Percentiles rank a stretch among this genome's conserved stretches.
Evolutionary conservation across 2,797 vertebrate species (phyloP).

Genomic region (Hippocampus kuda): DNA sequence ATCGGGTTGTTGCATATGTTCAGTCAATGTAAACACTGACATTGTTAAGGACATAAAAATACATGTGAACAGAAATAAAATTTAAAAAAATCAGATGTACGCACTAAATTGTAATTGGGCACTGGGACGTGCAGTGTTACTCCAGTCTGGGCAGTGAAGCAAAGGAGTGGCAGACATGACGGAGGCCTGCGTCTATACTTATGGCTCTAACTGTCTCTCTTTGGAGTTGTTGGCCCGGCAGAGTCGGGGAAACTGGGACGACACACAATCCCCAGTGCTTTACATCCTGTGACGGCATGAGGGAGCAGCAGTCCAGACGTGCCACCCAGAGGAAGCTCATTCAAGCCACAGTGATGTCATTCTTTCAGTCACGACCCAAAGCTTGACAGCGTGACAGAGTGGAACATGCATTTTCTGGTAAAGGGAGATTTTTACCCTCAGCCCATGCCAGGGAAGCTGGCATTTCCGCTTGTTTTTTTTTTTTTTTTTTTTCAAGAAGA

Average conservation of each 20-base stretch:
- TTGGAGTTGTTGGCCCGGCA: neutral
- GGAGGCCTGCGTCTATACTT: neutral
- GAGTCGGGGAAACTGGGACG: slow-evolving; percentile 6
- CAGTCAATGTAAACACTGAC: neutral
- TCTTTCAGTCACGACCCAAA: slow-evolving; percentile 8
- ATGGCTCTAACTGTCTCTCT: neutral
- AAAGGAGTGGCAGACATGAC: neutral
- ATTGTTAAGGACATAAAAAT: neutral
- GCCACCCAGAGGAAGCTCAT: slow-evolving; percentile 8
- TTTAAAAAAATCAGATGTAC: neutral
- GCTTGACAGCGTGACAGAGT: slow-evolving; percentile 4
- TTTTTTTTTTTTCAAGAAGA: neutral
- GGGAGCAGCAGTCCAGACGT: slow-evolving; percentile 5
- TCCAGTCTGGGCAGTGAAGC: neutral
- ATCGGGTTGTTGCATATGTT: neutral
- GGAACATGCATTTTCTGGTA: slow-evolving; percentile 8
- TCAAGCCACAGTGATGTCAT: slow-evolving; percentile 9
- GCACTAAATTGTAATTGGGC: neutral
- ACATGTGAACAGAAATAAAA: neutral
- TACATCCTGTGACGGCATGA: slow-evolving; percentile 10
- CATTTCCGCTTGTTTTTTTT: neutral
- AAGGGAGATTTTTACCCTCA: slow-evolving; percentile 4
- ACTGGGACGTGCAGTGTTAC: neutral
- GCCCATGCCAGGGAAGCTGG: slow-evolving; percentile 5
- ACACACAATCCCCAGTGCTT: neutral